These are phyloP conservation scores for Sarcophaga bullata DNA, from an alignment of 1,140 invertebrate genomes.

Conservation along the genomic window DNA sequence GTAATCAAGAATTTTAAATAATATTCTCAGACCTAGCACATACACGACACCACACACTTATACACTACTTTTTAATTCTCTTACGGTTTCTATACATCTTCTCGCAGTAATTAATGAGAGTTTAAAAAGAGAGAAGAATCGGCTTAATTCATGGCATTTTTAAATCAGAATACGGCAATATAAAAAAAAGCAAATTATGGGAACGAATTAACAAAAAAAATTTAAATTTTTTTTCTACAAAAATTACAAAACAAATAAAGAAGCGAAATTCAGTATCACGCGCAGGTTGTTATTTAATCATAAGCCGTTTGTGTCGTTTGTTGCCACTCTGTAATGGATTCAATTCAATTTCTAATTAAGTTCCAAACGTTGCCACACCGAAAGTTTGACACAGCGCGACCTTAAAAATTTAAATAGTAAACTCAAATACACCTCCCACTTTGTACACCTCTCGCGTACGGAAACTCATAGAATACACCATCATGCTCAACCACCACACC, in stretches of 20 bases:
- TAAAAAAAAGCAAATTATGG: neutral
- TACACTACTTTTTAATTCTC: neutral
- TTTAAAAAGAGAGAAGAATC: too few relatives aligned
- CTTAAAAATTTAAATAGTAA: too few relatives aligned
- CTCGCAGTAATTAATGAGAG: neutral
- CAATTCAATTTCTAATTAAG: too few relatives aligned
- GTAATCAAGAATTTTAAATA: slow-evolving; percentile 40
- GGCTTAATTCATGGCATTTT: too few relatives aligned
- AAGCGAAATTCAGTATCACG: too few relatives aligned
- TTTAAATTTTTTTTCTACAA: neutral
- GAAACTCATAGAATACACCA: too few relatives aligned
- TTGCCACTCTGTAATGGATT: neutral
- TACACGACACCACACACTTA: neutral
- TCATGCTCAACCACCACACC: too few relatives aligned
- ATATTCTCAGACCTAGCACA: slow-evolving; percentile 26
- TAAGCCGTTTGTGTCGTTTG: neutral
- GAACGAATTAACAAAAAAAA: neutral
- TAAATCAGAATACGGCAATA: neutral
- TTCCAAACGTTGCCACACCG: too few relatives aligned
- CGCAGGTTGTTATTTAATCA: too few relatives aligned
- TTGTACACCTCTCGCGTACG: too few relatives aligned
- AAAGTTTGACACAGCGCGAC: too few relatives aligned
- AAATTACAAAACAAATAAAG: neutral
- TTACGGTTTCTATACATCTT: neutral
- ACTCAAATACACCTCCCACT: too few relatives aligned